A percentile compares a stretch with the other conserved stretches of the same genome.
These are phyloP conservation scores for Acrocephalus kingi DNA, from an alignment of 2,113 vertebrate genomes.

Conservation along the genomic window DNA sequence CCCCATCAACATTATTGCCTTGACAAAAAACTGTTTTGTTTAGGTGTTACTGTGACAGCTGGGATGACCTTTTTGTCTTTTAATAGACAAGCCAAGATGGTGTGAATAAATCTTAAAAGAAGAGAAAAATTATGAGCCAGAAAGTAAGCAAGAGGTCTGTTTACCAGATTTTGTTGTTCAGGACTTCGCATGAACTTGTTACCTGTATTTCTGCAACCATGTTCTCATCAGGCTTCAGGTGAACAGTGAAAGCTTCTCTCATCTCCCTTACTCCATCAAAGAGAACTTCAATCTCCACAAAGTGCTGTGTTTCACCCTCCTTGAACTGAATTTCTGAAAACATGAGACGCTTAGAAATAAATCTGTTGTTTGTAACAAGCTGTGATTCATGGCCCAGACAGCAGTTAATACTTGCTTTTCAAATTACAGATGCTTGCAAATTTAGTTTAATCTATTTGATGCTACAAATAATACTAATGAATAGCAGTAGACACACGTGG, in stretches of 20 bases:
- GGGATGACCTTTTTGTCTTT: neutral
- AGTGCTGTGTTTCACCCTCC: slow-evolving; percentile 84
- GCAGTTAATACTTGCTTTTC: neutral
- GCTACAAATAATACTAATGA: neutral
- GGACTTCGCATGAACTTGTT: neutral
- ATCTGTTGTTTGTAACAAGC: neutral
- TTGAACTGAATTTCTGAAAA: slow-evolving; percentile 89
- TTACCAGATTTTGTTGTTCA: neutral
- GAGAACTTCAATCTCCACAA: slow-evolving; percentile 88
- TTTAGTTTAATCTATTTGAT: neutral
- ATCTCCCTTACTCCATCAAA: slow-evolving; percentile 88
- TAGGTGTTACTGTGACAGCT: neutral
- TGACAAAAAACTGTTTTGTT: neutral
- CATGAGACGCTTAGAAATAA: neutral
- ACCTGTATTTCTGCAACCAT: slow-evolving; percentile 95
- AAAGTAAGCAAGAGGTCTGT: neutral
- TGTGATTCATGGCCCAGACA: neutral
- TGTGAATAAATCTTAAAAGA: neutral
- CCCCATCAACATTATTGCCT: neutral
- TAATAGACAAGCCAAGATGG: neutral
- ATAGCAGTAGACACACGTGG: neutral
- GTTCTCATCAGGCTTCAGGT: slow-evolving; percentile 91
- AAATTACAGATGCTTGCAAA: neutral
- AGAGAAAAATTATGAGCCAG: neutral
- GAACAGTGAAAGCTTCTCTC: slow-evolving; percentile 94